Conservation (phyloP, 2,113 vertebrate species). For the Microtus ochrogaster region DNA sequence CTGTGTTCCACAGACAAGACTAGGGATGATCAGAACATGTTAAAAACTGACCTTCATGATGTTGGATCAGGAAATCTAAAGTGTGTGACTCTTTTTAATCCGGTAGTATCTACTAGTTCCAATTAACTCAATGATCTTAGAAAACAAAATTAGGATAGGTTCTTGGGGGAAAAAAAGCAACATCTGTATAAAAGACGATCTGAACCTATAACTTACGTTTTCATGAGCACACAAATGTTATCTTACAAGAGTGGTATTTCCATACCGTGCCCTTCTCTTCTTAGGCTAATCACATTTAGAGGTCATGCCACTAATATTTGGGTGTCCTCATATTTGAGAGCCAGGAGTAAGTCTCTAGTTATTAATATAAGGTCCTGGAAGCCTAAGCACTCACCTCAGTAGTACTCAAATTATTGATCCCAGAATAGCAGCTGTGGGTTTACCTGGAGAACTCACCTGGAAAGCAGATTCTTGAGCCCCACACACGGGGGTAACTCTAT, state of each 20-base stretch:
- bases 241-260: background rate
- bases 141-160: background rate
- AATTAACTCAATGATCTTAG: background rate
- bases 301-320: background rate
- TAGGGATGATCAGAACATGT: background rate
- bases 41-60: background rate
- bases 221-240: background rate
- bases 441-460: background rate
- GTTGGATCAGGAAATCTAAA: constrained; percentile 14
- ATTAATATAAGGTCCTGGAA: background rate
- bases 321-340: background rate
- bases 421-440: background rate
- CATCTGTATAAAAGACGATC: background rate
- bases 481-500: background rate
- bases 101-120: background rate
- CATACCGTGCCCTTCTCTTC: background rate
- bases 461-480: background rate
- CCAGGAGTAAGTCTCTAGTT: background rate
- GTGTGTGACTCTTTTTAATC: background rate
- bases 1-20: background rate
- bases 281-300: constrained; percentile 36
- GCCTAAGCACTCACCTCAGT: background rate
- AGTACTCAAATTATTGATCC: background rate
- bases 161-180: background rate
- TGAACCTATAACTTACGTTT: background rate